These are phyloP conservation scores for Oligia fasciuncula DNA, from an alignment of 2,888 invertebrate genomes.

Conservation along the genomic window DNA sequence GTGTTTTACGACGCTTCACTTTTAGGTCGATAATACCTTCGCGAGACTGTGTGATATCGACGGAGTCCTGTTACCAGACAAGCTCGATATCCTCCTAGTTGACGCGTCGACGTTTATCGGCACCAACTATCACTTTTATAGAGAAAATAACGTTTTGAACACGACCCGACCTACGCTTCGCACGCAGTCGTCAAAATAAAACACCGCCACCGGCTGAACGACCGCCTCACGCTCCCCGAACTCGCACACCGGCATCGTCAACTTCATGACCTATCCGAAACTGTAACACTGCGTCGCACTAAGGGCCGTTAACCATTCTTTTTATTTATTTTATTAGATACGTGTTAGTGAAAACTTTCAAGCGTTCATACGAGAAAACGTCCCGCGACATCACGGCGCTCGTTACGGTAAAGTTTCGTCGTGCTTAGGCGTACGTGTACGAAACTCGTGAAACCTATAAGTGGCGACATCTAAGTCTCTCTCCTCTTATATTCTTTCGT, in stretches of 20 bases:
- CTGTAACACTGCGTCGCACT: neutral
- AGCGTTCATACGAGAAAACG: too few species aligned
- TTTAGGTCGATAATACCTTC: conserved; percentile 31
- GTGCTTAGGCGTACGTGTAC: too few species aligned
- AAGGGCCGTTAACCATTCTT: too few species aligned
- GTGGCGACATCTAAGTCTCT: too few species aligned
- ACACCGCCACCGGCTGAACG: conserved; percentile 13
- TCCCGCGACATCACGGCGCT: too few species aligned
- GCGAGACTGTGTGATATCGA: conserved; percentile 32
- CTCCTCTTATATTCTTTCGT: too few species aligned
- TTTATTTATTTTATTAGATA: too few species aligned
- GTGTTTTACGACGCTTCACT: too few species aligned
- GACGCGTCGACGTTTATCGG: conserved; percentile 30
- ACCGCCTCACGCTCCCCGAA: neutral
- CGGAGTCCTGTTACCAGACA: conserved; percentile 23
- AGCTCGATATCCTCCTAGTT: conserved; percentile 45
- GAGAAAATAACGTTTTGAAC: conserved; percentile 55
- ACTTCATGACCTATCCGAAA: conserved; percentile 2
- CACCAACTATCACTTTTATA: conserved; percentile 33
- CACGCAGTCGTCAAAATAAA: conserved; percentile 32
- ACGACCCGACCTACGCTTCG: conserved; percentile 39
- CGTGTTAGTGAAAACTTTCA: too few species aligned
- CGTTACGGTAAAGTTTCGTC: too few species aligned
- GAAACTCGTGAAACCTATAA: too few species aligned
- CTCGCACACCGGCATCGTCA: conserved; percentile 1